These are phyloP conservation scores for Euborellia annulipes DNA, from an alignment of 1,140 invertebrate genomes.

Conservation along the genomic window DNA sequence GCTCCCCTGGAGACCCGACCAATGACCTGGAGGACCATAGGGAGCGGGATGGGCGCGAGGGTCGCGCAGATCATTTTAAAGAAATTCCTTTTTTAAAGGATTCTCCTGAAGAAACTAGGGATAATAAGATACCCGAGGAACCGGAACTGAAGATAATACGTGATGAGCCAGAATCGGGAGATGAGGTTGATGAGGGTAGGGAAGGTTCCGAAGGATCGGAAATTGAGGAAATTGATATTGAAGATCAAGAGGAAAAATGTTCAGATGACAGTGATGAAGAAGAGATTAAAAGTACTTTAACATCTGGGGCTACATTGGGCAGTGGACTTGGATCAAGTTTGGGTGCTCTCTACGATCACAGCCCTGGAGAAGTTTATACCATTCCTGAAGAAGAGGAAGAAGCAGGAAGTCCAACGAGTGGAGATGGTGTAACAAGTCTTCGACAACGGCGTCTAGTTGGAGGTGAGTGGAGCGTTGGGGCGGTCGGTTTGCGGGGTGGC, in stretches of 20 bases:
- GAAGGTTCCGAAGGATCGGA: constrained; percentile 5
- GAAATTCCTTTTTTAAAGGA: too few relatives aligned
- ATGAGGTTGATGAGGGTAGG: too few relatives aligned
- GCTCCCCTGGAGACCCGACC: constrained; percentile 6
- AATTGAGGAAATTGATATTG: constrained; percentile 6
- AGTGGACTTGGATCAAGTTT: constrained; percentile 8
- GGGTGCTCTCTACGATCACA: constrained; percentile 29
- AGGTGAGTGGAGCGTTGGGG: constrained; percentile 12
- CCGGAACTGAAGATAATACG: too few relatives aligned
- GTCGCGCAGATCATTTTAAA: too few relatives aligned
- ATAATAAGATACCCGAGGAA: too few relatives aligned
- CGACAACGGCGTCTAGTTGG: constrained; percentile 21
- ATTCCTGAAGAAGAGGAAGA: constrained; percentile 38
- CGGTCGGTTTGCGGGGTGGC: not conserved
- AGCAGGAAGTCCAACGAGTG: constrained; percentile 31
- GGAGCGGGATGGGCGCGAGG: not conserved
- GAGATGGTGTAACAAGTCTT: constrained; percentile 30
- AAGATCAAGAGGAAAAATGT: constrained; percentile 1
- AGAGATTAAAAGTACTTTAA: not conserved
- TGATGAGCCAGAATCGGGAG: too few relatives aligned
- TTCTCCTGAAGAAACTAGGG: too few relatives aligned
- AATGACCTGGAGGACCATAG: constrained; percentile 12
- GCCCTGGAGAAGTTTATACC: constrained; percentile 35
- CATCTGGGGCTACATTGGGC: constrained; percentile 8
- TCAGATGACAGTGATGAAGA: not conserved